phyloP scores from a whole-genome alignment of 2,888 invertebrate species.

The Melitaea athalia region DNA sequence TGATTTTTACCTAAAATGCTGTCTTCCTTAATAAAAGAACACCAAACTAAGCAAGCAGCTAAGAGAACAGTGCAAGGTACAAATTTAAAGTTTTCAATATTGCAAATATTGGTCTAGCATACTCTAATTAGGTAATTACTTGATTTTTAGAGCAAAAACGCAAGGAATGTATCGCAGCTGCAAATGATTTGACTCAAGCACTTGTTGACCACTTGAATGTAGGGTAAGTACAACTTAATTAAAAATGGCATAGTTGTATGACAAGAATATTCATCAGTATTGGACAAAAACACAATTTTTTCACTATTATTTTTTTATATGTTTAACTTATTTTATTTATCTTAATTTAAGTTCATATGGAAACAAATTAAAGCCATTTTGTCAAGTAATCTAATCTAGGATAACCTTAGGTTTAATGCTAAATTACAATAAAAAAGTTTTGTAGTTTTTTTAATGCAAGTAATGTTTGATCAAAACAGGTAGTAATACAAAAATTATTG shows the following conservation, averaged over 20 bases:
- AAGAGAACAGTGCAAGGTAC: slow-evolving; percentile 92
- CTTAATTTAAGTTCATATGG: no score
- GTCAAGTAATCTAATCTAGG: no score
- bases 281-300: no score
- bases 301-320: no score
- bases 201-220: slow-evolving; percentile 98
- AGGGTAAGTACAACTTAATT: slow-evolving; percentile 84
- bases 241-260: background rate
- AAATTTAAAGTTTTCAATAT: background rate
- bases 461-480: no score
- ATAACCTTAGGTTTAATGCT: no score
- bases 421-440: no score
- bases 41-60: slow-evolving; percentile 89
- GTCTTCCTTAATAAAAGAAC: slow-evolving; percentile 93
- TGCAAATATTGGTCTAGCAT: background rate
- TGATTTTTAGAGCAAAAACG: slow-evolving; percentile 90
- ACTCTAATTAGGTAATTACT: background rate
- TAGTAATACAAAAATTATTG: no score
- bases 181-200: slow-evolving; percentile 95
- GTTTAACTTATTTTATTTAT: no score
- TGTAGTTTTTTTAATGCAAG: no score
- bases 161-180: slow-evolving; percentile 95
- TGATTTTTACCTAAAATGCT: slow-evolving; percentile 83
- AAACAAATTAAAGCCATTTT: no score
- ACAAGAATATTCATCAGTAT: no score